These are phyloP conservation scores for Dinothrombium tinctorium DNA, from an alignment of 1,140 invertebrate genomes.

Conservation along the genomic window DNA sequence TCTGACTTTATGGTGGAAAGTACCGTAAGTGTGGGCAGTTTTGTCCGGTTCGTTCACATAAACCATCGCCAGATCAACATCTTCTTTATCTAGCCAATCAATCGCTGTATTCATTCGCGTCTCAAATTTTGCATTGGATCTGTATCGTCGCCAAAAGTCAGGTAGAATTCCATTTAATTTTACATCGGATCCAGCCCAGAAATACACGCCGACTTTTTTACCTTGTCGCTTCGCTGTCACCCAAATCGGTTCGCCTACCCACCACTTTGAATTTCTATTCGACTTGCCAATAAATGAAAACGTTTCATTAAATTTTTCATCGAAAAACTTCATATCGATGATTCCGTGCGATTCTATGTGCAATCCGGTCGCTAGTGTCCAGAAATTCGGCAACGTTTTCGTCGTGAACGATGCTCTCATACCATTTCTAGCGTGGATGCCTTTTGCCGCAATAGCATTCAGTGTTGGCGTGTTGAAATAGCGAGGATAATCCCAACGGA, in stretches of 20 bases:
- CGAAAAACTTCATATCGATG: no score
- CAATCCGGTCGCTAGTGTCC: no score
- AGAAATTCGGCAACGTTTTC: no score
- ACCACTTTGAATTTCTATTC: neutral
- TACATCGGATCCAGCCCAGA: conserved; percentile 25
- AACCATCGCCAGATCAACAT: conserved; percentile 13
- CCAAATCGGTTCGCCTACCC: conserved; percentile 7
- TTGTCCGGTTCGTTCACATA: conserved; percentile 18
- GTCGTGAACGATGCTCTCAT: no score
- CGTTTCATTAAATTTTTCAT: no score
- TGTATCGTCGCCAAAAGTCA: conserved; percentile 18
- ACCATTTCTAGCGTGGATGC: no score
- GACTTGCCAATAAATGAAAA: no score
- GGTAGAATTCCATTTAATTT: conserved; percentile 19
- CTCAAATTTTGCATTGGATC: conserved; percentile 5
- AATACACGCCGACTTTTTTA: conserved; percentile 19
- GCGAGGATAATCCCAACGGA: no score
- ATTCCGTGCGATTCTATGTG: no score
- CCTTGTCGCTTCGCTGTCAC: conserved; percentile 16
- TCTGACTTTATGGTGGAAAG: neutral
- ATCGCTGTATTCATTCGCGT: conserved; percentile 9
- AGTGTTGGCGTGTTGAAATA: no score
- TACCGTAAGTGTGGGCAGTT: conserved; percentile 17
- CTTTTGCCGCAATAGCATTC: no score
- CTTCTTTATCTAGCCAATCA: conserved; percentile 8